Base-by-base conservation (phyloP, 2,113 vertebrate species). In the Eubucco bourcierii region DNA sequence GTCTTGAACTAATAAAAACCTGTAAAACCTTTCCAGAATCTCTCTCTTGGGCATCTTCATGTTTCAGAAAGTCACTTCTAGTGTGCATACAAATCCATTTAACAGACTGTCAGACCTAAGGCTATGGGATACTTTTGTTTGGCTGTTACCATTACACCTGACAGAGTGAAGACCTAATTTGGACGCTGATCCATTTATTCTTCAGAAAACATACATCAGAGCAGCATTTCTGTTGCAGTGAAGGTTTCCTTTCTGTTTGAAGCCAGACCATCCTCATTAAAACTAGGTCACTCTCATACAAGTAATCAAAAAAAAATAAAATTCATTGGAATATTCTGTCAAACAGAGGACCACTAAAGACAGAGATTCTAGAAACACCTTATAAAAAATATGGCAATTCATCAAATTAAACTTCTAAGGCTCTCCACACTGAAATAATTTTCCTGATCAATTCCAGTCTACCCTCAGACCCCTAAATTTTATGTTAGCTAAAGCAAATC, bases 1-100 rank as follows among this genome's bases (percentile, higher is more conserved):
- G 61, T 90, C 94, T 92, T 87, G 68, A 93, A 94, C 87, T 91
- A 92, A 78, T 93, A 90, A 96, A 92, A 85, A 72, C n/a, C 93
- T 80, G 84, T 87, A 94, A 96, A 96, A 90, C 31, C 84, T 94
- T 93, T 84, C 91, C 60, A 60, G 46, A 84, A 46, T 82, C 24
- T 85, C 88, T 94, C 93, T 96, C 82, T 80, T 60, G 79, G 94
- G 89, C 34, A 87, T 80, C 84, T 80, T 83, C 81, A 47, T 63
- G 52, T 89, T 95, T 95, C 81, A 94, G 86, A 92, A 87, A 89
- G 84, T 66, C 65, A 84, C 7, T 87, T 90, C 78, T 80, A 74
- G 37, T 71, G 73, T 83, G 89, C 89, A 95, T 94, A 92, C 56
- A 92, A 96, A 94, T 95, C 90, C 44, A 9, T 93, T 95, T 92